phyloP scores from a whole-genome alignment of 2,797 vertebrate species.

The Ispidina picta region DNA sequence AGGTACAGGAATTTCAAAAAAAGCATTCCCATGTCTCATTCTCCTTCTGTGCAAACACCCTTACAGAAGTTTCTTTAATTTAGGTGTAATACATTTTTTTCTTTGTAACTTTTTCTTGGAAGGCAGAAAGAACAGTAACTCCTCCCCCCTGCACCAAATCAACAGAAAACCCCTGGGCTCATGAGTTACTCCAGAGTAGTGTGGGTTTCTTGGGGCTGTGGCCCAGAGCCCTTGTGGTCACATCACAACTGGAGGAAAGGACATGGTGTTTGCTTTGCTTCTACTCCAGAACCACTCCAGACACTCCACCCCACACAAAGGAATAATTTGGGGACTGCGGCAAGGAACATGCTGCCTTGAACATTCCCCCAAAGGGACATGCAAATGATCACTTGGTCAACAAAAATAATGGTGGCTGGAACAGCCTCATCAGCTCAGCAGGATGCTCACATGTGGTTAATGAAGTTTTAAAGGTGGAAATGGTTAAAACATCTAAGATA shows the following conservation, averaged over 20 bases:
- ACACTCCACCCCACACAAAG: not conserved
- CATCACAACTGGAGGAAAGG: not conserved
- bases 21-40: not conserved
- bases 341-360: not conserved
- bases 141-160: not conserved
- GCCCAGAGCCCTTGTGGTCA: not conserved
- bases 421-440: not conserved
- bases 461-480: not conserved
- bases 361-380: not conserved
- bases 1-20: not conserved
- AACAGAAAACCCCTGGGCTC: not conserved
- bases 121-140: not conserved
- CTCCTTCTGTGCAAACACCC: not conserved
- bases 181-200: not conserved
- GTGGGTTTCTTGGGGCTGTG: not conserved
- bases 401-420: accelerated
- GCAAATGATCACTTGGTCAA: not conserved
- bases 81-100: not conserved
- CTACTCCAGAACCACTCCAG: not conserved
- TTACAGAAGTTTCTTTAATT: not conserved
- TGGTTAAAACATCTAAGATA: not conserved
- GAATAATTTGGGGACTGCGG: not conserved
- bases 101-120: not conserved
- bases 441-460: not conserved
- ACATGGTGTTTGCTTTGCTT: not conserved